Evolutionary conservation across 2,888 invertebrate species (phyloP).

Genomic region (Drosophila subsilvestris): DNA sequence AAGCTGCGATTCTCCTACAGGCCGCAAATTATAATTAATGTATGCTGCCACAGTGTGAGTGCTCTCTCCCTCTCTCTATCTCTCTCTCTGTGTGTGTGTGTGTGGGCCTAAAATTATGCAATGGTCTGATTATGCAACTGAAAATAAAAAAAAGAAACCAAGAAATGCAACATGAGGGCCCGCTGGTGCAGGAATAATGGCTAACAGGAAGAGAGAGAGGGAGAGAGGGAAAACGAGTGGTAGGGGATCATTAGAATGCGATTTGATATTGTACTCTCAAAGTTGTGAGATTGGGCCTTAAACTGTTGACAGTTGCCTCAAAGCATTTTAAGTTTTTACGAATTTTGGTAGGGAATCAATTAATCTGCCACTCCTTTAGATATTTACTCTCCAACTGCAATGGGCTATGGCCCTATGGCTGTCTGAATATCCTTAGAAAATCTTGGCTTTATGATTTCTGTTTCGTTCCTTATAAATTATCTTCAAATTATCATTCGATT

Average conservation of each 20-base stretch:
- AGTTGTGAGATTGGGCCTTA: background rate
- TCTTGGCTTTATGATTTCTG: background rate
- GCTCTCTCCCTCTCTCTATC: background rate
- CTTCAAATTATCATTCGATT: background rate
- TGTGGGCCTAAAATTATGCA: conserved; percentile 71
- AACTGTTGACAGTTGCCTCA: background rate
- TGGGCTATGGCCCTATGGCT: too few species aligned
- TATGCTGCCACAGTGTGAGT: conserved; percentile 30
- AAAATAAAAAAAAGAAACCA: conserved; percentile 8
- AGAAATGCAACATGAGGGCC: conserved; percentile 4
- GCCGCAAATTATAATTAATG: conserved; percentile 67
- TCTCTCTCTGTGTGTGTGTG: conserved; percentile 1
- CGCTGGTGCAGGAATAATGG: background rate
- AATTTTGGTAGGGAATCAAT: too few species aligned
- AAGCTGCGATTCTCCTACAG: conserved; percentile 74
- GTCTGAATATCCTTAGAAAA: too few species aligned
- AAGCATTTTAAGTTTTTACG: too few species aligned
- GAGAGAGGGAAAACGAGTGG: background rate
- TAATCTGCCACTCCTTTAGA: too few species aligned
- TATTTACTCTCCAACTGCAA: too few species aligned
- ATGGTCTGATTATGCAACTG: conserved; percentile 69
- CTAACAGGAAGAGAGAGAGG: background rate
- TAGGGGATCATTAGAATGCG: background rate
- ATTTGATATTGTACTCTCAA: background rate
- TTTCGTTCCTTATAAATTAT: background rate